These are phyloP conservation scores for Lycaena phlaeas DNA, from an alignment of 2,888 invertebrate species.

Conservation along the genomic window DNA sequence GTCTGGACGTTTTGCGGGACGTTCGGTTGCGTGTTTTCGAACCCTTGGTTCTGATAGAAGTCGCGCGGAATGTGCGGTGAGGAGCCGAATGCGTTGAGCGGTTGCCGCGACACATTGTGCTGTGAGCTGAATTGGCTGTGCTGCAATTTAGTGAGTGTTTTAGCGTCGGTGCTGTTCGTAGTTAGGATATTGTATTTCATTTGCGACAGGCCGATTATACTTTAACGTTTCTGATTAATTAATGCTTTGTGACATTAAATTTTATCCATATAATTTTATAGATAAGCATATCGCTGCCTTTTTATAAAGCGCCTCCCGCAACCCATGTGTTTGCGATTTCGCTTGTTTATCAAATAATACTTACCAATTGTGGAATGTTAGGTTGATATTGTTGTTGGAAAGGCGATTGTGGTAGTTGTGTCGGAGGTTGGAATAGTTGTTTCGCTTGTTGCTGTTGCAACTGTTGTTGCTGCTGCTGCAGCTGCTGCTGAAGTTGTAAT, in stretches of 20 bases:
- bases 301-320: conserved; percentile 9
- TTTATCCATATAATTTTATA: background rate
- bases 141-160: conserved; percentile 35
- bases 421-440: conserved; percentile 37
- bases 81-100: conserved; percentile 52
- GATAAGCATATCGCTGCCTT: conserved; percentile 10
- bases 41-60: conserved; percentile 15
- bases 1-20: conserved; percentile 11
- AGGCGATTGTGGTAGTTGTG: conserved; percentile 56
- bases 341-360: conserved; percentile 19
- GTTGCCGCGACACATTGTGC: conserved; percentile 58
- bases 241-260: no score
- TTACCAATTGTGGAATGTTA: conserved; percentile 71
- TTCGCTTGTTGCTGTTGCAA: conserved; percentile 65
- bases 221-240: no score
- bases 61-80: conserved; percentile 60
- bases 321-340: conserved; percentile 11
- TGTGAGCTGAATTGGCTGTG: conserved; percentile 71
- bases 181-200: background rate
- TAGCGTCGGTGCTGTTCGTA: conserved; percentile 14
- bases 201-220: no score
- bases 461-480: conserved; percentile 45
- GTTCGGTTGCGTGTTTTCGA: conserved; percentile 26
- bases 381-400: conserved; percentile 54
- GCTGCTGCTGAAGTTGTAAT: conserved; percentile 51